phyloP scores from a whole-genome alignment of 2,113 vertebrate species.

The Hippocampus zosterae region DNA sequence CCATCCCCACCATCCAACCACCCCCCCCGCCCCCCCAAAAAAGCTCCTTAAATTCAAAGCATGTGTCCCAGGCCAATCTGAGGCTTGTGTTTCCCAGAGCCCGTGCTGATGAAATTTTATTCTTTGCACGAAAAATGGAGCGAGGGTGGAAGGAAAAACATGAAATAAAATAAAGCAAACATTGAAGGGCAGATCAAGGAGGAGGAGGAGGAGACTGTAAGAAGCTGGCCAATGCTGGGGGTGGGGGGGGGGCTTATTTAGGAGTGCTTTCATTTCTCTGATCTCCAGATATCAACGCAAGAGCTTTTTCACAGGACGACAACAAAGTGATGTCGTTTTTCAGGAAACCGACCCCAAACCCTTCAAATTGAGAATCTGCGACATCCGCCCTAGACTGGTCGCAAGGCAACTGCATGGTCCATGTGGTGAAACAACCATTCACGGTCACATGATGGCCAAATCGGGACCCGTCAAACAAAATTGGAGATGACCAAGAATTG shows the following conservation, averaged over 20 bases:
- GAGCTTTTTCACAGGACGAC: not conserved
- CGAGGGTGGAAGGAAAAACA: slow-evolving; percentile 60
- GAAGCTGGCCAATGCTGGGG: slow-evolving; percentile 47
- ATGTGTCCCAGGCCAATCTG: slow-evolving; percentile 68
- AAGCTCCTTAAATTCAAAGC: slow-evolving; percentile 75
- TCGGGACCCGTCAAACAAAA: too few relatives aligned
- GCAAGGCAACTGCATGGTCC: too few relatives aligned
- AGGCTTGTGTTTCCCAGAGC: slow-evolving; percentile 65
- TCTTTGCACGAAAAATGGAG: slow-evolving; percentile 69
- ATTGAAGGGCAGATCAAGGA: slow-evolving; percentile 61
- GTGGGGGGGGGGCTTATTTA: not conserved
- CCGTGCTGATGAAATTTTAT: slow-evolving; percentile 65
- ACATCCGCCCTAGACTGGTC: not conserved
- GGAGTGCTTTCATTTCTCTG: not conserved
- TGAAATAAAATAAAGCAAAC: slow-evolving; percentile 74
- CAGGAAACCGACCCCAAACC: not conserved
- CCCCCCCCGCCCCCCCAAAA: slow-evolving; percentile 3
- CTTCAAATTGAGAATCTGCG: not conserved
- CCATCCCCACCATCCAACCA: not conserved
- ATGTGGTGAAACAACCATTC: too few relatives aligned
- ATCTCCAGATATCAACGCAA: not conserved
- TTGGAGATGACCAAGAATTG: too few relatives aligned
- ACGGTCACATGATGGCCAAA: too few relatives aligned
- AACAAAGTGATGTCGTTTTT: not conserved
- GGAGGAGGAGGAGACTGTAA: slow-evolving; percentile 53